Evolutionary conservation across 2,888 invertebrate genomes (phyloP), one percentile per base, ranked within the genome.

Genomic region (Ectobius pallidus): DNA sequence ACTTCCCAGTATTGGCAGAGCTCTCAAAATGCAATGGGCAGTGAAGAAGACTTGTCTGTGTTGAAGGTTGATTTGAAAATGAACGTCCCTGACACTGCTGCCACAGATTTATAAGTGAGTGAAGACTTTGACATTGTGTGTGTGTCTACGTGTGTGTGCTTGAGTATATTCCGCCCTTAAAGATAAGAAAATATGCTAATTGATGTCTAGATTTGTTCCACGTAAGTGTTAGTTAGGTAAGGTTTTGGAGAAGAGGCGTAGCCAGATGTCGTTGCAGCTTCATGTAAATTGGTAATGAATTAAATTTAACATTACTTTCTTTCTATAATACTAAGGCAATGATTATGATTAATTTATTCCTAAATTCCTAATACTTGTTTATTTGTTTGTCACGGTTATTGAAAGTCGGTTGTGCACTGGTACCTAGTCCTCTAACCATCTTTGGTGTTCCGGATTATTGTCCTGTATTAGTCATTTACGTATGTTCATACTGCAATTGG

Each of bases 1-100:
- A 34, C 3, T 39, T 63, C 42, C 42, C 63, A 25, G 18, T n/a
- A 0, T 42, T 63, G 63, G 63, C 63, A 63, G 30, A 39, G 22
- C 6, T 6, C 18, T 39, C 27, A 32, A 61, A 32, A 62, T n/a
- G n/a, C 63, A 39, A 11, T 7, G n/a, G 18, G 14, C 6, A 52
- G 3, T 2, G 6, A 52, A 22, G 7, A n/a, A 7, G 14, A 63
- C 42, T 25, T 6, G 14, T n/a, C 20, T 20, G 11, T 11, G 25
- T 34, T n/a, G 42, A 42, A 22, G 22, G 42, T 22, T 42, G 63
- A 42, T 16, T 22, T 16, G 22, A 42, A 63, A 42, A 42, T 63
- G 42, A 63, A 4, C 16, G 42, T 16, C 63, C 39, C 16, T 39
- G 62, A 62, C 62, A 62, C 39, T 18, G 25, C 25, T 52, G 25